Evolutionary conservation across 37 sponge, comb jelly and placozoan species (phyloP).

Genomic region (Oopsacas minuta): DNA sequence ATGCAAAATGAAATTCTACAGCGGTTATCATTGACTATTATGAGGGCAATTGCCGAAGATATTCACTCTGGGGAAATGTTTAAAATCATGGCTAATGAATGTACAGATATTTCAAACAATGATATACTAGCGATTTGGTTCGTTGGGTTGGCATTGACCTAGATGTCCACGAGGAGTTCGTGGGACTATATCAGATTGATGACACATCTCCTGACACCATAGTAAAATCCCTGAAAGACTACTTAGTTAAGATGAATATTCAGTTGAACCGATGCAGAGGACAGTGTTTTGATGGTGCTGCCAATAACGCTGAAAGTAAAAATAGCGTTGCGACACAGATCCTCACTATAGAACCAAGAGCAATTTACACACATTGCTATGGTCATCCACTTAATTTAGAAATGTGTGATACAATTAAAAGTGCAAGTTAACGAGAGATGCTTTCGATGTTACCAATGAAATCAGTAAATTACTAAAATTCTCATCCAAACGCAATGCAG

Average conservation of each 20-base stretch:
- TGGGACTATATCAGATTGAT: conserved; percentile 24
- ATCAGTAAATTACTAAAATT: conserved; percentile 37
- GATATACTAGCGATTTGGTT: conserved; percentile 34
- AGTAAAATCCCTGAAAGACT: background rate
- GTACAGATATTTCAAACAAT: conserved; percentile 29
- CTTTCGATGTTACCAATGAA: conserved; percentile 42
- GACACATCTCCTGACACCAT: background rate
- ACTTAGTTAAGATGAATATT: conserved; percentile 11
- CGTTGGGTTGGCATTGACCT: conserved; percentile 22
- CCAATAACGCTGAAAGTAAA: background rate
- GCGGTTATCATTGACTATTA: conserved; percentile 13
- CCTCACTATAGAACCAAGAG: conserved; percentile 9
- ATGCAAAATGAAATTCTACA: conserved; percentile 17
- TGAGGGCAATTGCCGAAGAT: background rate
- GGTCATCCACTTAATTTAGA: conserved; percentile 53
- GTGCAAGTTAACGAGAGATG: conserved; percentile 43
- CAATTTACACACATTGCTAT: conserved; percentile 25
- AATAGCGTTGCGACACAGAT: conserved; percentile 23
- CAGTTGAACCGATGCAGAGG: background rate
- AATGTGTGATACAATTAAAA: conserved; percentile 34
- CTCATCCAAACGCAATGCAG: conserved; percentile 33
- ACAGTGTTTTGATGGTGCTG: conserved; percentile 27
- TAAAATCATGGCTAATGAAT: conserved; percentile 29
- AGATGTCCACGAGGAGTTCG: conserved; percentile 33
- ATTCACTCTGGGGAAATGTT: background rate